These are phyloP conservation scores for Anodontia alba DNA, from an alignment of 2,888 invertebrate species.

Conservation along the genomic window DNA sequence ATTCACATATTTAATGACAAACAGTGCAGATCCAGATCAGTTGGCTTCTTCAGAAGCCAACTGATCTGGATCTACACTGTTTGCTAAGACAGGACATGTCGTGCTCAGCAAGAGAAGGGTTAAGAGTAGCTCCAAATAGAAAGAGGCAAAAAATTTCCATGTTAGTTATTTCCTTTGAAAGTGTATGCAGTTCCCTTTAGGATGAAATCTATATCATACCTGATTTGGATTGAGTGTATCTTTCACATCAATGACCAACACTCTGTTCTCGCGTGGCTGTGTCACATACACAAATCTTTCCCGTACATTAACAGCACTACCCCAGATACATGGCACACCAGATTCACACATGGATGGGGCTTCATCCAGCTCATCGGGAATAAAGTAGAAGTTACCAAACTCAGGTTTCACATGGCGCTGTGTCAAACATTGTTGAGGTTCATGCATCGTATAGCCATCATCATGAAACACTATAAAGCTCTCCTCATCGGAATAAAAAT, in stretches of 20 bases:
- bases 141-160: too few species aligned
- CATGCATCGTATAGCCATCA: constrained; percentile 91
- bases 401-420: constrained; percentile 90
- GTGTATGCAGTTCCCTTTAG: too few species aligned
- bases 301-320: constrained; percentile 89
- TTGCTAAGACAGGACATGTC: too few species aligned
- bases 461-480: constrained; percentile 92
- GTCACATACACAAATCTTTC: constrained; percentile 90
- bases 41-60: too few species aligned
- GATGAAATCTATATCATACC: too few species aligned
- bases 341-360: constrained; percentile 84
- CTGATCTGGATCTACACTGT: too few species aligned
- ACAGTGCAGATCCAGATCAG: too few species aligned
- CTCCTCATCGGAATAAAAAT: constrained; percentile 82
- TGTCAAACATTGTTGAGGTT: constrained; percentile 89
- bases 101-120: too few species aligned
- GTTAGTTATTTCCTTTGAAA: too few species aligned
- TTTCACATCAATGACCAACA: constrained; percentile 90
- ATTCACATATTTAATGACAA: too few species aligned
- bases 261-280: constrained; percentile 90
- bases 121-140: too few species aligned
- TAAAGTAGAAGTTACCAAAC: constrained; percentile 88
- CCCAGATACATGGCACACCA: constrained; percentile 89
- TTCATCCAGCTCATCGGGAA: constrained; percentile 76
- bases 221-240: constrained; percentile 80